Conservation (phyloP, 2,113 vertebrate genomes). For the Rhodinocichla rosea region DNA sequence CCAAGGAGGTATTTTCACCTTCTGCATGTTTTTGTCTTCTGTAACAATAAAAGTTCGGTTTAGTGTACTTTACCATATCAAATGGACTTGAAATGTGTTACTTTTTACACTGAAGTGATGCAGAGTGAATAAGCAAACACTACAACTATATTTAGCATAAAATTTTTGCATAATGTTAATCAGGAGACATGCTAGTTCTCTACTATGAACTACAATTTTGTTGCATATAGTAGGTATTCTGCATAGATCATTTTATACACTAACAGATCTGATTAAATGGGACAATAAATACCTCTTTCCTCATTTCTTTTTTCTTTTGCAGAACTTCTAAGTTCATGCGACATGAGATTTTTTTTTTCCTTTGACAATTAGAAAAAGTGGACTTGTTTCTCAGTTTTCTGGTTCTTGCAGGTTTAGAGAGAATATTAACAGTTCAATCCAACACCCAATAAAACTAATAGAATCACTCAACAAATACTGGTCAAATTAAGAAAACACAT, state of each 20-base stretch:
- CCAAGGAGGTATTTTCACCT: not conserved
- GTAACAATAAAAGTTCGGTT: not conserved
- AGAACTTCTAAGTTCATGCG: not conserved
- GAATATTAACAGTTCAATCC: not conserved
- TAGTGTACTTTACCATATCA: not conserved
- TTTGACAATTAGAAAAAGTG: not conserved
- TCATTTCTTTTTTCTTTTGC: not conserved
- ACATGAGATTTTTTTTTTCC: not conserved
- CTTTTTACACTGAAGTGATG: not conserved
- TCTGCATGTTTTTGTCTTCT: not conserved
- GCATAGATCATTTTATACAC: not conserved
- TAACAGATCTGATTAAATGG: not conserved
- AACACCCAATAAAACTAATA: not conserved
- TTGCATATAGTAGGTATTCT: not conserved
- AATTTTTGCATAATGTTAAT: not conserved
- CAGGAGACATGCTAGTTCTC: not conserved
- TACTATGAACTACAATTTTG: not conserved
- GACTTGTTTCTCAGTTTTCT: not conserved
- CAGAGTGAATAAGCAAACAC: not conserved
- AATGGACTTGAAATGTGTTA: not conserved
- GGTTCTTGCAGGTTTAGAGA: not conserved
- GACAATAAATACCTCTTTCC: not conserved
- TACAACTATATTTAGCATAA: not conserved
- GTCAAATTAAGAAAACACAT: not conserved
- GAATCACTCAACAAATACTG: not conserved